phyloP scores from a whole-genome alignment of 2,797 vertebrate genomes.

The Enteromius argenteus region DNA sequence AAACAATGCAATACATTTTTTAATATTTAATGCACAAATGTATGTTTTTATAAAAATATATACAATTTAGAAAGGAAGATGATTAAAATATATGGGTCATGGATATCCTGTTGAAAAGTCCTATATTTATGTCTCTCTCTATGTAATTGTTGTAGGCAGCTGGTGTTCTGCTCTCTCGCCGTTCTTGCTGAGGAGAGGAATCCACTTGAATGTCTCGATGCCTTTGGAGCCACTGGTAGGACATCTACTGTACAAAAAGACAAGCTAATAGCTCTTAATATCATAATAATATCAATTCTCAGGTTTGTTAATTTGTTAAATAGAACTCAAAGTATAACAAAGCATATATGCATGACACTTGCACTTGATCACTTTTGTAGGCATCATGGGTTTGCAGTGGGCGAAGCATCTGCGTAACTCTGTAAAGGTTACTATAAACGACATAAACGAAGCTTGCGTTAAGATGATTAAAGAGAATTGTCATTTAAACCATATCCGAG shows the following conservation, averaged over 20 bases:
- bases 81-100: no score
- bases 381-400: slow-evolving; percentile 98
- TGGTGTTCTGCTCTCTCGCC: slow-evolving; percentile 91
- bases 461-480: slow-evolving; percentile 95
- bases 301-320: neutral
- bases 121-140: neutral
- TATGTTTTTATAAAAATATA: neutral
- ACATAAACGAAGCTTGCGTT: slow-evolving; percentile 90
- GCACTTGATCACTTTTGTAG: slow-evolving; percentile 67
- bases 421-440: slow-evolving; percentile 94
- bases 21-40: neutral
- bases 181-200: slow-evolving; percentile 89
- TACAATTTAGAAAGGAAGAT: neutral
- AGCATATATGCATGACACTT: neutral
- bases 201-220: slow-evolving; percentile 94
- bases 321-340: neutral
- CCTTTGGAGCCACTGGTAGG: slow-evolving; percentile 95
- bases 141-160: slow-evolving; percentile 80
- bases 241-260: neutral
- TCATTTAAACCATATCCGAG: slow-evolving; percentile 89
- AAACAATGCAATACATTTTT: neutral
- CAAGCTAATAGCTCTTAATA: neutral
- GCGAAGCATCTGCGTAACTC: slow-evolving; percentile 89
- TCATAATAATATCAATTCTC: neutral
- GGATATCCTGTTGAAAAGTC: neutral